phyloP scores from a whole-genome alignment of 1,140 invertebrate genomes.

The Drosophila pandora region DNA sequence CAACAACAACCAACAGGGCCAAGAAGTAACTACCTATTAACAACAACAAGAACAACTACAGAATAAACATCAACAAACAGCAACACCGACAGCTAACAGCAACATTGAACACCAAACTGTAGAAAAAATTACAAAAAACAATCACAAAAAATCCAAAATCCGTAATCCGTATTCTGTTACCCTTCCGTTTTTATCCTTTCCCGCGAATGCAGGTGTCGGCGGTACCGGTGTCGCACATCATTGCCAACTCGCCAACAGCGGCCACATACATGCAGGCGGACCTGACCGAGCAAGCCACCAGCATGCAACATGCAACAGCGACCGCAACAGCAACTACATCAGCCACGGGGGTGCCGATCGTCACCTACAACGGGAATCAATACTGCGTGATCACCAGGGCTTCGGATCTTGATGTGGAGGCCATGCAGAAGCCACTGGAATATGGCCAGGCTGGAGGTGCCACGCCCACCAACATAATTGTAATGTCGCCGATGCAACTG shows the following conservation, averaged over 20 bases:
- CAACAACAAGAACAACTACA: constrained; percentile 45
- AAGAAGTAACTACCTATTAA: constrained; percentile 81
- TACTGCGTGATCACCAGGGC: constrained; percentile 79
- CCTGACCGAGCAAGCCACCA: constrained; percentile 84
- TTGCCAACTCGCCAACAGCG: constrained; percentile 81
- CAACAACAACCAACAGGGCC: constrained; percentile 58
- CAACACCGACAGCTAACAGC: constrained; percentile 54
- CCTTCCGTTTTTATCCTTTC: constrained; percentile 48
- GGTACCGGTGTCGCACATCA: constrained; percentile 79
- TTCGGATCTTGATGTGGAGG: constrained; percentile 59
- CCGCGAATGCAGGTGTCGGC: constrained; percentile 65
- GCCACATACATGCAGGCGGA: constrained; percentile 81
- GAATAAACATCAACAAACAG: constrained; percentile 46
- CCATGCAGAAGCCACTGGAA: constrained; percentile 71
- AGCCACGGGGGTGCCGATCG: constrained; percentile 64
- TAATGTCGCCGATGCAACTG: constrained; percentile 76
- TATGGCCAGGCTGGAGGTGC: constrained; percentile 59
- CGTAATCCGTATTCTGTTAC: constrained; percentile 62
- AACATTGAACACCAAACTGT: constrained; percentile 49
- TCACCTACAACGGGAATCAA: constrained; percentile 81
- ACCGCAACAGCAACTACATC: constrained; percentile 19
- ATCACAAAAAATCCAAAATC: constrained; percentile 14
- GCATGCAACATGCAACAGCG: constrained; percentile 56
- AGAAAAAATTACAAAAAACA: constrained; percentile 20
- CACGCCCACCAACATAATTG: constrained; percentile 70